Evolutionary conservation across 2,113 vertebrate species (phyloP).

Genomic region (Pelusios castaneus): DNA sequence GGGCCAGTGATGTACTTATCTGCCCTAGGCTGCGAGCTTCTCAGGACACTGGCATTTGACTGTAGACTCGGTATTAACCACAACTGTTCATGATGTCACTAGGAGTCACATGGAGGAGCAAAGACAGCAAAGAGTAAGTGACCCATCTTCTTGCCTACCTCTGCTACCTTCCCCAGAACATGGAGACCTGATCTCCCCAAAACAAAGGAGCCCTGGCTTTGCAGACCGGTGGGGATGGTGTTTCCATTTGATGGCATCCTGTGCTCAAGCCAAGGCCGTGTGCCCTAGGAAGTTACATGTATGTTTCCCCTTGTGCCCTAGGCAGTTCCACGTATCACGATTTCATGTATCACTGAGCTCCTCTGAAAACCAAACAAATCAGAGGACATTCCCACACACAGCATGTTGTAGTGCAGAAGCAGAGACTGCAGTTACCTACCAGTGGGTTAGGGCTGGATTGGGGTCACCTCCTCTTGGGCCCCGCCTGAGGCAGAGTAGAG

Average conservation of each 20-base stretch:
- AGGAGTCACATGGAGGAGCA: background rate
- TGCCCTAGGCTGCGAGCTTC: background rate
- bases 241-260: background rate
- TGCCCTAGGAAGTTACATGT: too few relatives aligned
- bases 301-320: too few relatives aligned
- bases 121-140: fast-evolving
- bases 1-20: background rate
- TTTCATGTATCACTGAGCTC: background rate
- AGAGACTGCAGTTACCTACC: background rate
- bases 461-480: background rate
- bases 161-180: fast-evolving
- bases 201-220: background rate
- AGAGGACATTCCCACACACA: background rate
- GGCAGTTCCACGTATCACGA: too few relatives aligned
- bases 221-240: background rate
- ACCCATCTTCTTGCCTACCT: background rate
- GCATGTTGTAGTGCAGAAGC: background rate
- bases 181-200: background rate
- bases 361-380: background rate
- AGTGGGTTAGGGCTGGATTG: background rate
- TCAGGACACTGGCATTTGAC: background rate
- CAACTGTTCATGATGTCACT: background rate
- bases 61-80: background rate
- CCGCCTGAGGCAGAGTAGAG: background rate
- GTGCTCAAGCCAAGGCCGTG: too few relatives aligned